Evolutionary conservation across 2,797 vertebrate genomes (phyloP), one percentile per base, ranked within the genome.

Genomic region (Heterohyrax brucei): DNA sequence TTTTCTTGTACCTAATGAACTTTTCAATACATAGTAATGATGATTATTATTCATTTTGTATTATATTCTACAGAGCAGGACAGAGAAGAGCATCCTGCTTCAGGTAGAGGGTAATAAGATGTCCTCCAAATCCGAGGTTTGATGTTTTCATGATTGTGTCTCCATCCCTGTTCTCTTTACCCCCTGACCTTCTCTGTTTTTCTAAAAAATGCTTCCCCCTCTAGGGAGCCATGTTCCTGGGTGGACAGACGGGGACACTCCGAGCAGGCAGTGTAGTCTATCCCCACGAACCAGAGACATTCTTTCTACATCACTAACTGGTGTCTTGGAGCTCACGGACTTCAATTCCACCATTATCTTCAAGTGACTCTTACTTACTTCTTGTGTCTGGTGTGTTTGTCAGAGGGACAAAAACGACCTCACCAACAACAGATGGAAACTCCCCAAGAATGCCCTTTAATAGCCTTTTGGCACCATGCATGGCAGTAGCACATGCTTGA

Each of bases 361-460:
- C 87, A n/a, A 77, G 66, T 97, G 97, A 97, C 93, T 96, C 73
- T n/a, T 70, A 12, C n/a, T 93, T 68, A 59, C 39, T 93, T 91
- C 89, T 94, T 93, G 68, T 75, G 61, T 93, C 88, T 87, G 91
- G 78, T 77, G 73, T 82, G 39, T 97, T 95, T 80, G 97, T 97
- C 96, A 97, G 39, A 30, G 64, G 66, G 24, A 88, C 50, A 77
- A 79, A 78, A 68, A 92, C 83, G 89, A 59, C 79, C 73, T 92
- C 26, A 64, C n/a, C 83, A 48, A 28, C 33, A 73, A 30, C 76
- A 9, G 75, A 87, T 68, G 59, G 66, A 96, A 95, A 70, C 89
- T 89, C 87, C 96, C 94, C 88, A 97, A 70, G 97, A 93, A 97
- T 98, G 84, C 89, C 83, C 76, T 91, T 93, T 96, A 96, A 93